Conservation (phyloP, 2,113 vertebrate species). For the Reinhardtius hippoglossoides region DNA sequence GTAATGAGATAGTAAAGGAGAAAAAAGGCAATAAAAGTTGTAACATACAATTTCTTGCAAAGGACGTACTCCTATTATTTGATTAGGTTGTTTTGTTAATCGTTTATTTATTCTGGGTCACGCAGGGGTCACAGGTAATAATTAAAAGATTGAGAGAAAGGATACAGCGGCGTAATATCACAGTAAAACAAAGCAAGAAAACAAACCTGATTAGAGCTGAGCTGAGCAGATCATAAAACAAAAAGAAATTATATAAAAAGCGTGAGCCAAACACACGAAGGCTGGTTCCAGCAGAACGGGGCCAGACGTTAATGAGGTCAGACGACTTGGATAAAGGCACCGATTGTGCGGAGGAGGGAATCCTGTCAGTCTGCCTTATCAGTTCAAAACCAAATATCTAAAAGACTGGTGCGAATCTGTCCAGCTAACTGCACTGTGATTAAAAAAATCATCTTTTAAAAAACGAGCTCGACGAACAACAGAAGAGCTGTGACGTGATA, state of each 20-base stretch:
- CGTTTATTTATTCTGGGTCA: too few relatives aligned
- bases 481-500: neutral
- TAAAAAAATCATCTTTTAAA: neutral
- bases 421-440: neutral
- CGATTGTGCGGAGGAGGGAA: too few relatives aligned
- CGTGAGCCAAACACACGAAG: neutral
- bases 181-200: neutral
- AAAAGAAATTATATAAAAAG: neutral
- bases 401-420: neutral
- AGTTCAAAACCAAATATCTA: neutral
- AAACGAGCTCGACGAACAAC: neutral
- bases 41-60: too few relatives aligned
- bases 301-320: neutral
- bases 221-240: accelerated
- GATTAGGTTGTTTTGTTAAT: too few relatives aligned
- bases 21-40: too few relatives aligned
- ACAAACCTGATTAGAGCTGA: neutral
- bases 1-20: too few relatives aligned
- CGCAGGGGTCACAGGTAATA: too few relatives aligned
- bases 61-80: too few relatives aligned
- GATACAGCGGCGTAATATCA: neutral
- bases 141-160: neutral
- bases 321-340: too few relatives aligned
- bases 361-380: neutral
- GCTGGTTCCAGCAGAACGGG: neutral